Conservation (phyloP, 2,113 vertebrate genomes). For the Porphyrio hochstetteri region DNA sequence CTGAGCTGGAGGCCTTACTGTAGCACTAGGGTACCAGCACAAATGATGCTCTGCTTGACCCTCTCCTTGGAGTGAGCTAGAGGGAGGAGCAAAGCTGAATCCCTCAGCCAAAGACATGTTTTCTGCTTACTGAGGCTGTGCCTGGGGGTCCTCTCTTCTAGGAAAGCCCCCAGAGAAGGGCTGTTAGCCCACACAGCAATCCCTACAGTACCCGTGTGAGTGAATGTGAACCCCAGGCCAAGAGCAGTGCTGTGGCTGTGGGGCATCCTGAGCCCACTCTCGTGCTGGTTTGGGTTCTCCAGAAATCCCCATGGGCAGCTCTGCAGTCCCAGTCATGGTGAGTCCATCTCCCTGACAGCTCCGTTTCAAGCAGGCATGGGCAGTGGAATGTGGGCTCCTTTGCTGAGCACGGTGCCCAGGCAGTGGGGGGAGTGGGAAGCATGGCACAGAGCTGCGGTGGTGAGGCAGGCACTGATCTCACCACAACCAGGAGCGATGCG, state of each 20-base stretch:
- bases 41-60: rapidly evolving
- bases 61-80: rapidly evolving
- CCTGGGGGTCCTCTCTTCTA: background rate
- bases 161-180: background rate
- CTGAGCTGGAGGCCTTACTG: rapidly evolving
- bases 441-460: rapidly evolving
- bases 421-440: background rate
- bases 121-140: background rate
- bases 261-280: background rate
- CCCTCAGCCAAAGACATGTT: background rate
- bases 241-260: background rate
- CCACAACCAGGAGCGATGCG: background rate
- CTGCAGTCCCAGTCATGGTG: background rate
- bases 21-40: background rate
- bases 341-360: background rate
- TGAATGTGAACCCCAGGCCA: rapidly evolving
- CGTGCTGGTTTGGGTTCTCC: rapidly evolving
- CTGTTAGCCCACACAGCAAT: background rate
- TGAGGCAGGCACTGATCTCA: background rate
- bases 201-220: rapidly evolving
- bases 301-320: background rate
- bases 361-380: background rate
- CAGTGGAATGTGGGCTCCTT: background rate
- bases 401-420: background rate
- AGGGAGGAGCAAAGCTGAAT: background rate